These are phyloP conservation scores for Agapetus fuscipes DNA, from an alignment of 2,888 invertebrate genomes.

Conservation along the genomic window DNA sequence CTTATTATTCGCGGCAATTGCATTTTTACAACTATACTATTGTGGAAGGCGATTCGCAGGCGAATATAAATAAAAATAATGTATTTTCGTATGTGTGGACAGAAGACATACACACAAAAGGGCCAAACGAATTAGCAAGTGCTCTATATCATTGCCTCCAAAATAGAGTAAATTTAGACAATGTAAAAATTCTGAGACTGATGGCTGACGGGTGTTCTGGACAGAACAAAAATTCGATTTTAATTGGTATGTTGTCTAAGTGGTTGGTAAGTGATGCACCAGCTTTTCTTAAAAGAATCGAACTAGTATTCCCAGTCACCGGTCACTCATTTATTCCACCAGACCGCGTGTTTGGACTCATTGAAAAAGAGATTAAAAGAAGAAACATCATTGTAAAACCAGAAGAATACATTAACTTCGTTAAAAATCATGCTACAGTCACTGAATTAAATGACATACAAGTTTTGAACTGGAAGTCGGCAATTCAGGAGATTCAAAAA, in stretches of 20 bases:
- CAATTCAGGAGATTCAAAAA: conserved; percentile 12
- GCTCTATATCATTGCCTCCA: conserved; percentile 3
- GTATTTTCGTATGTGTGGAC: conserved; percentile 2
- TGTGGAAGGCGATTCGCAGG: no score
- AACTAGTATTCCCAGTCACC: conserved; percentile 19
- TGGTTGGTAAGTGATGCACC: conserved; percentile 17
- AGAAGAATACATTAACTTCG: conserved; percentile 17
- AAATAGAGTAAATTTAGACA: conserved; percentile 2
- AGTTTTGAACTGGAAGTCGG: conserved; percentile 17
- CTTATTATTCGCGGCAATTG: conserved; percentile 2
- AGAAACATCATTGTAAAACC: conserved; percentile 13
- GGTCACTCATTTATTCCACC: conserved; percentile 22
- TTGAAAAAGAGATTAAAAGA: conserved; percentile 19
- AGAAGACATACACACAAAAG: conserved; percentile 3
- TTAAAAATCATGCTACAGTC: conserved; percentile 17
- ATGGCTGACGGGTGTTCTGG: conserved; percentile 23
- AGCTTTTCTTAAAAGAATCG: conserved; percentile 9
- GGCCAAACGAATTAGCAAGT: conserved; percentile 1
- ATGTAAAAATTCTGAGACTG: conserved; percentile 16
- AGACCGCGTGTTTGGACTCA: conserved; percentile 20
- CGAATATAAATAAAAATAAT: no score
- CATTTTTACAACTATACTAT: no score
- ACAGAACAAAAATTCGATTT: conserved; percentile 23
- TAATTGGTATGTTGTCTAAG: conserved; percentile 18
- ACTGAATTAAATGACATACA: conserved; percentile 14